Percentiles rank a stretch among this genome's conserved stretches.
phyloP scores from a whole-genome alignment of 2,888 invertebrate genomes.

The Meghimatium bilineatum region DNA sequence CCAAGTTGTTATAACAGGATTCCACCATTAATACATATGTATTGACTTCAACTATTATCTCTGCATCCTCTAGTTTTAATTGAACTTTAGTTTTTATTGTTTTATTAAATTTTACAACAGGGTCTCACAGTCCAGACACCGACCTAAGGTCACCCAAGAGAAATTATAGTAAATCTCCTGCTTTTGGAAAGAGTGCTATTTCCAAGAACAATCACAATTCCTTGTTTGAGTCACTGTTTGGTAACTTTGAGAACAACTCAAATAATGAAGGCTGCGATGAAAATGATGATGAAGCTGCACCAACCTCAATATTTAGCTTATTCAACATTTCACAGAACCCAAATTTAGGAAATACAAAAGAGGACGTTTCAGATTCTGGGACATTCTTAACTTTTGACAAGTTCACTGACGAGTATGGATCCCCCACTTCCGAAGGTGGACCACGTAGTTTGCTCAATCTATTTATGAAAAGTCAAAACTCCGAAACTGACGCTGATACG shows the following conservation, averaged over 20 bases:
- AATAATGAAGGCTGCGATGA: not conserved
- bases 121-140: not conserved
- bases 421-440: slow-evolving; percentile 12
- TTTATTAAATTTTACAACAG: not conserved
- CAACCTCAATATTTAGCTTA: slow-evolving; percentile 18
- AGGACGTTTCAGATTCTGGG: not conserved
- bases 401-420: not conserved
- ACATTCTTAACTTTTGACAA: slow-evolving; percentile 23
- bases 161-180: not conserved
- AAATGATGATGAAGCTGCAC: not conserved
- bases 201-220: not conserved
- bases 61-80: too few relatives aligned
- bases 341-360: not conserved
- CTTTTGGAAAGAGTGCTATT: not conserved
- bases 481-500: not conserved
- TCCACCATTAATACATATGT: too few relatives aligned
- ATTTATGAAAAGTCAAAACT: slow-evolving; percentile 18
- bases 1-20: too few relatives aligned
- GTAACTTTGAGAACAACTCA: slow-evolving; percentile 23
- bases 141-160: not conserved
- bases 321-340: slow-evolving; percentile 17
- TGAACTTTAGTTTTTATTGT: too few relatives aligned
- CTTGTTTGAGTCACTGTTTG: slow-evolving; percentile 25
- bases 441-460: slow-evolving; percentile 23
- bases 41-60: too few relatives aligned